Base-by-base conservation (phyloP, 2,113 vertebrate species). In the Panurus biarmicus region DNA sequence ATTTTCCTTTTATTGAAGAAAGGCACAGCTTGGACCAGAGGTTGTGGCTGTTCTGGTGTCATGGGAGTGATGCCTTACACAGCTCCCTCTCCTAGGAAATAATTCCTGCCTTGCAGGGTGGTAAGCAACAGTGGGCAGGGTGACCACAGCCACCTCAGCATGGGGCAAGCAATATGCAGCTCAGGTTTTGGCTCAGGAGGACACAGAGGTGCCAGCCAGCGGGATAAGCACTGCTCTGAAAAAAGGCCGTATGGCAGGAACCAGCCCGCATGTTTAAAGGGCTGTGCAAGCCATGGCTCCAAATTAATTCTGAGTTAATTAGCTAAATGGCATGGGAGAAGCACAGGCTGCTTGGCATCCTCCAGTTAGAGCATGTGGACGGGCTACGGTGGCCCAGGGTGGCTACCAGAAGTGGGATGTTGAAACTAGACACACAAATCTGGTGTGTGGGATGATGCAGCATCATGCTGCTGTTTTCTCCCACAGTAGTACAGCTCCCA, bases 111-210 rank as follows among this genome's bases (percentile, higher is more conserved):
- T 89, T 45, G 36, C 11, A 50, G 33, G 3, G 5, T 56, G n/a
- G 7, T 44, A 50, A 66, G 75, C 54, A 14, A 44, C 0, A 1
- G 40, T 45, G 71, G 35, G 11, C 36, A 74, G 29, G 29, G 29
- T 58, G 47, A 42, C 57, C 3, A 8, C 38, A 78, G 26, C 33
- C 48, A 51, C n/a, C 10, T 69, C 33, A 29, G 47, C 33, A 11
- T 1, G 3, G 42, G 10, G 4, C 17, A 47, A 58, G 65, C 11
- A 53, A 50, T 0, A 1, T 0, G 1, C 40, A 47, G 35, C 66
- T 78, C 35, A 28, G 25, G 9, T 81, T 89, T 94, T 14, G 11
- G 44, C 69, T 91, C 35, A 64, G 57, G 40, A 71, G 38, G 17
- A 31, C 21, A 26, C 3, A n/a, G 14, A 79, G 44, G 28, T 26